phyloP scores from a whole-genome alignment of 2,888 invertebrate species.

The Acanthopleura granulata region DNA sequence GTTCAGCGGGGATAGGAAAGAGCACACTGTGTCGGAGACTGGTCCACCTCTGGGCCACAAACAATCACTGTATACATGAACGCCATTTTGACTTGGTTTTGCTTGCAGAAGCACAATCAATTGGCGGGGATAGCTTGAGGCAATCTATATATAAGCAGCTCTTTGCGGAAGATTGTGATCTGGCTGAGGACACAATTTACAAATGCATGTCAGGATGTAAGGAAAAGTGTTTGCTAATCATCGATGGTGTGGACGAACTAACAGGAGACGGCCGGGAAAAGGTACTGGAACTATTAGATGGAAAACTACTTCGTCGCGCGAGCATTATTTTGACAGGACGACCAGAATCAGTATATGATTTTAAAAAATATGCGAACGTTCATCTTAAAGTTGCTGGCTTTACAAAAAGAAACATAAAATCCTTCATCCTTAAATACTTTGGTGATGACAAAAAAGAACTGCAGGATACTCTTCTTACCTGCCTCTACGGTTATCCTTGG shows the following conservation, averaged over 20 bases:
- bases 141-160: background rate
- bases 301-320: background rate
- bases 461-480: too few species aligned
- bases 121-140: background rate
- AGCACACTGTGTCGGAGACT: background rate
- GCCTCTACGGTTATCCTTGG: too few species aligned
- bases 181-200: background rate
- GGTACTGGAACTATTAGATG: background rate
- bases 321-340: background rate
- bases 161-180: background rate
- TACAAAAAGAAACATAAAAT: background rate
- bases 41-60: background rate
- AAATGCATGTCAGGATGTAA: background rate
- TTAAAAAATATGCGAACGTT: background rate
- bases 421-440: constrained; percentile 1
- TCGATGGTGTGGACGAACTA: constrained; percentile 8
- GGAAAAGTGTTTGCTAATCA: background rate
- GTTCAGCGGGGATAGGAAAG: constrained; percentile 1
- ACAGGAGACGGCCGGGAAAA: background rate
- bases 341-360: background rate
- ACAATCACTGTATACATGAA: background rate
- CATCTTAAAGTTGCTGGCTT: background rate
- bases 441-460: too few species aligned
- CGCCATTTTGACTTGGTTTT: background rate
- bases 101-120: background rate